A percentile compares a stretch with the other conserved stretches of the same genome.
phyloP scores from a whole-genome alignment of 2,113 vertebrate genomes.

The Thymallus thymallus region DNA sequence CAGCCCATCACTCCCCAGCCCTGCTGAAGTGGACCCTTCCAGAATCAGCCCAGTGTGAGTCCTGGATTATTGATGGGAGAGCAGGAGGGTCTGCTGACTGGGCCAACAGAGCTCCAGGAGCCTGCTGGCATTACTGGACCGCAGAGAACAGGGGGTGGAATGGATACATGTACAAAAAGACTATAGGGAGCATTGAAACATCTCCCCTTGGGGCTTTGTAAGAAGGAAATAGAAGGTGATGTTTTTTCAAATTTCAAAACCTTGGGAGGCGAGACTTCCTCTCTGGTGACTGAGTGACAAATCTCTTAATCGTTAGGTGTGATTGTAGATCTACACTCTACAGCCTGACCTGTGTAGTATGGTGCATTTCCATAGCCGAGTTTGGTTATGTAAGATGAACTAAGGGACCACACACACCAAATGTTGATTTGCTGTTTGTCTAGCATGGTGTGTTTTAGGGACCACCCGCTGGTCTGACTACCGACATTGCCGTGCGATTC shows the following conservation, averaged over 20 bases:
- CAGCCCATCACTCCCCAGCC: too few species aligned
- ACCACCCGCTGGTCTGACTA: too few species aligned
- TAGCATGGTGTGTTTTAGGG: too few species aligned
- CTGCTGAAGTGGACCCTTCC: neutral
- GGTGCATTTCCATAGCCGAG: neutral
- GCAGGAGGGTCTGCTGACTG: conserved; percentile 1
- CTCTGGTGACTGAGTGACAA: too few species aligned
- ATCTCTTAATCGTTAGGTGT: too few species aligned
- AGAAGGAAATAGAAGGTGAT: too few species aligned
- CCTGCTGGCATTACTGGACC: neutral
- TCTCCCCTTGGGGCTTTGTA: too few species aligned
- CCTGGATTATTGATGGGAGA: neutral
- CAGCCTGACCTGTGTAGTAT: neutral
- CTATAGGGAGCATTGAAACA: neutral
- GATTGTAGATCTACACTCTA: neutral
- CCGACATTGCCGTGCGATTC: too few species aligned
- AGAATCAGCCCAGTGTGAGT: neutral
- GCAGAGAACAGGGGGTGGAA: neutral
- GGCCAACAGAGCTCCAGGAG: neutral
- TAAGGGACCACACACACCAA: neutral
- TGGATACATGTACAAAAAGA: neutral
- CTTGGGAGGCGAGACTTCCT: too few species aligned
- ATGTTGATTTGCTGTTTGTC: too few species aligned
- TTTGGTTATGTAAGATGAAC: neutral
- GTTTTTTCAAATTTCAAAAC: too few species aligned